Percentiles rank a stretch among this genome's conserved stretches.
These are phyloP conservation scores for Oligia fasciuncula DNA, from an alignment of 2,888 invertebrate species.

Conservation along the genomic window DNA sequence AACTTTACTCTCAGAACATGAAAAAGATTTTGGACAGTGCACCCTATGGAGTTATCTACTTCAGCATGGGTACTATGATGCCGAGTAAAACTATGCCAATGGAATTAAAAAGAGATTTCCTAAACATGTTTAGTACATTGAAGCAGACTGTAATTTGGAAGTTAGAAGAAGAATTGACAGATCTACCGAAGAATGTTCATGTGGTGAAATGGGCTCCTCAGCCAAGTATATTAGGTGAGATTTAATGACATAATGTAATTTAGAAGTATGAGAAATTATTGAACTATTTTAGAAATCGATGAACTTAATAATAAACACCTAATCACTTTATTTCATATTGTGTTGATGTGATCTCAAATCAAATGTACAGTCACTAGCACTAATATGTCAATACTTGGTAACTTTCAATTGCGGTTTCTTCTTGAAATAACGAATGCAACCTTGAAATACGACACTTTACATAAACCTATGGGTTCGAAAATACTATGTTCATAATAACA, in stretches of 20 bases:
- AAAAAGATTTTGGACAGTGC: slow-evolving; percentile 76
- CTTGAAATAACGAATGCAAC: too few species aligned
- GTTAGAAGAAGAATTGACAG: slow-evolving; percentile 75
- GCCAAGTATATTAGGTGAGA: slow-evolving; percentile 78
- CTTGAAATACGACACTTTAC: too few species aligned
- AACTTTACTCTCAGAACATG: slow-evolving; percentile 42
- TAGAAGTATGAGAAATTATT: neutral
- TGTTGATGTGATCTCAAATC: neutral
- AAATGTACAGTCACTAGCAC: neutral
- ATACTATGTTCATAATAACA: too few species aligned
- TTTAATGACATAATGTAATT: neutral
- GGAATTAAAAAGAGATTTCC: slow-evolving; percentile 71
- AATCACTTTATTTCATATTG: too few species aligned
- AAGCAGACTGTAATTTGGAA: slow-evolving; percentile 87
- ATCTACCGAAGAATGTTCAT: slow-evolving; percentile 79
- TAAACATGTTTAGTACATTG: slow-evolving; percentile 78
- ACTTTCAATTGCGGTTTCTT: too few species aligned
- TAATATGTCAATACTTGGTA: too few species aligned
- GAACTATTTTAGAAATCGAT: neutral
- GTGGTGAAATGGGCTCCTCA: slow-evolving; percentile 83
- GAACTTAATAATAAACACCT: too few species aligned
- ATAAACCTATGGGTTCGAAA: too few species aligned
- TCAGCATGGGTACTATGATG: slow-evolving; percentile 84
- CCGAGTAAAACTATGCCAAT: slow-evolving; percentile 77
- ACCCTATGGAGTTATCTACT: slow-evolving; percentile 84